Base-by-base conservation (phyloP, 23 tunicate species). In the Halocynthia roretzi region DNA sequence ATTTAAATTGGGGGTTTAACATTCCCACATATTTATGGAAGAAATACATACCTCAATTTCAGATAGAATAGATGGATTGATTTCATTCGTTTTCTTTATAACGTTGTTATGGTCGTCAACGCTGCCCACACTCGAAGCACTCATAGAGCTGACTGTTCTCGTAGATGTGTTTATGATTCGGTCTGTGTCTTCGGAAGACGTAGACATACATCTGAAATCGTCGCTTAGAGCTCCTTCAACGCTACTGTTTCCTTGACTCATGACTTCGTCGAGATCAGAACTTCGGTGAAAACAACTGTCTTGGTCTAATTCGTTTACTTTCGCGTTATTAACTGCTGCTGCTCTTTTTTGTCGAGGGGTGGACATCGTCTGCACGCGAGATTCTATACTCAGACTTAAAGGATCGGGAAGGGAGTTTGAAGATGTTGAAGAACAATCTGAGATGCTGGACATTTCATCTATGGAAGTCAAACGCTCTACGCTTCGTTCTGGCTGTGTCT, bases 51-150 rank as follows among this genome's bases (percentile, higher is more conserved):
- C 96, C 83, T 83, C 96, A 23, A 89, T 89, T 5, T 73, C 83
- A 8, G 96, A 88, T 49, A 89, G 57, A 20, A 89, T 79, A 6
- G 85, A 57, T 8, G 96, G 96, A 83, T 83, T 83, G 54, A 89
- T 53, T 76, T 80, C 82, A 54, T 80, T 74, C 19, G 69, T 68
- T 51, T 52, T 77, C 63, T 14, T 44, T 50, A 52, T 4, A 10
- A 20, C 20, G 7, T 10, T 15, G 15, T 67, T 31, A 7, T 61
- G 11, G 8, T 51, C 12, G 48, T 53, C 23, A n/a, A 52, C 54
- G 52, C 10, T n/a, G 49, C 12, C 60, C n/a, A 64, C 40, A 10
- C 56, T n/a, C 15, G 64, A 57, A 12, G 50, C 81, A 6, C 61
- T 61, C 44, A 77, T 17, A 14, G 90, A 73, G 6, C 61, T 67